Conservation (phyloP, 23 tunicate genomes). For the Ascidia mentula region DNA sequence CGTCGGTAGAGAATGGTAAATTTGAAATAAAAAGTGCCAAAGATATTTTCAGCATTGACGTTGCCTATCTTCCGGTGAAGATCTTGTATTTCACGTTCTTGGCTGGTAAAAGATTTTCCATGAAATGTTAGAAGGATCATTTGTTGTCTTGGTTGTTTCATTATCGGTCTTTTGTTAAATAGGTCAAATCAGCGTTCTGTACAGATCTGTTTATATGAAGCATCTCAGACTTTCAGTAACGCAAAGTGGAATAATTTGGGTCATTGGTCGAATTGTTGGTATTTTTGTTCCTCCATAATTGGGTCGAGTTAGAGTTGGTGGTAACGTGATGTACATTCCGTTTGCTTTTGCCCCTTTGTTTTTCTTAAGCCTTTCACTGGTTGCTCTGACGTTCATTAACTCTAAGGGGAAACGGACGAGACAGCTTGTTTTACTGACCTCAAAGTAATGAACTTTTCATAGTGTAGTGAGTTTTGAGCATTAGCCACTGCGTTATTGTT, state of each 20-base stretch:
- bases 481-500: no score
- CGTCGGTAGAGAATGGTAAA: no score
- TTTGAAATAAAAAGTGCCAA: background rate
- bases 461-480: no score
- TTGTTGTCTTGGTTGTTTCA: background rate
- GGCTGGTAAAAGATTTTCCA: constrained; percentile 2
- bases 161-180: background rate
- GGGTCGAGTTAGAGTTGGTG: background rate
- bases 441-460: no score
- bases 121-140: no score
- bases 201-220: constrained; percentile 31
- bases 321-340: background rate
- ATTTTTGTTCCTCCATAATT: constrained; percentile 28
- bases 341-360: background rate
- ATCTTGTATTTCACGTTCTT: background rate
- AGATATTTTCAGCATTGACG: background rate
- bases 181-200: constrained; percentile 28
- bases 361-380: background rate
- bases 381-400: background rate
- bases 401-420: background rate
- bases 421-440: background rate
- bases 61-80: background rate
- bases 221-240: constrained; percentile 62
- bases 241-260: constrained; percentile 54
- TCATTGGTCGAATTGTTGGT: constrained; percentile 28